These are phyloP conservation scores for Microctenopoma steveboyesi DNA, from an alignment of 2,797 vertebrate genomes.

Conservation along the genomic window DNA sequence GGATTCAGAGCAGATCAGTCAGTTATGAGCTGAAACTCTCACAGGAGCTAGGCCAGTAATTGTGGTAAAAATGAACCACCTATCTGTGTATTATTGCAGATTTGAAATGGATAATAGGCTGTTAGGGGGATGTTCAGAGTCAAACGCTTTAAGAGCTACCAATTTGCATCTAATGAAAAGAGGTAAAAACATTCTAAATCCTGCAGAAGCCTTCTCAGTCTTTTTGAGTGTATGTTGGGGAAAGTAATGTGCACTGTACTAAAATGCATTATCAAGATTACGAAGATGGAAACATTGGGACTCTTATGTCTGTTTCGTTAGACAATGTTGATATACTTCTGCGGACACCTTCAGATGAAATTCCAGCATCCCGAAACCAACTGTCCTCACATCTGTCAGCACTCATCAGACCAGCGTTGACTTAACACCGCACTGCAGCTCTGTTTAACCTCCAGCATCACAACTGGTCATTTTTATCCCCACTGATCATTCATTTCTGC, in stretches of 20 bases:
- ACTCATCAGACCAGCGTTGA: slow-evolving; percentile 21
- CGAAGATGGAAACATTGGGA: slow-evolving; percentile 21
- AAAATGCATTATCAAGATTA: slow-evolving; percentile 8
- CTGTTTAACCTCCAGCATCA: slow-evolving; percentile 34
- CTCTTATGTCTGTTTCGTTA: slow-evolving; percentile 33
- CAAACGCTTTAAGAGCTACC: slow-evolving; percentile 5
- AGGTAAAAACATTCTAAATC: neutral
- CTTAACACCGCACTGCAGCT: slow-evolving; percentile 16
- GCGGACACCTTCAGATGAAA: slow-evolving; percentile 29
- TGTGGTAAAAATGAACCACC: slow-evolving; percentile 16
- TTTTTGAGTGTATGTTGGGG: neutral
- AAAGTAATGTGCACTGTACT: neutral
- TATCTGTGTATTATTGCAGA: slow-evolving; percentile 9
- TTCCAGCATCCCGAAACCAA: slow-evolving; percentile 22
- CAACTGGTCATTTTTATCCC: slow-evolving; percentile 38
- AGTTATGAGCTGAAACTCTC: neutral
- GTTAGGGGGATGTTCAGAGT: slow-evolving; percentile 3
- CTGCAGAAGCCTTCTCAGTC: neutral
- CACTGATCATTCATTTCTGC: slow-evolving; percentile 29
- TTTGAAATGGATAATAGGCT: slow-evolving; percentile 3
- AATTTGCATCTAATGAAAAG: neutral
- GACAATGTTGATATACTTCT: slow-evolving; percentile 28
- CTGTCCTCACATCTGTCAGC: slow-evolving; percentile 36
- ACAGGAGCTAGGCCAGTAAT: slow-evolving; percentile 4
- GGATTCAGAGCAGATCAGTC: slow-evolving; percentile 12